phyloP scores from a whole-genome alignment of 1,140 invertebrate genomes.

The Trichonephila clavata region DNA sequence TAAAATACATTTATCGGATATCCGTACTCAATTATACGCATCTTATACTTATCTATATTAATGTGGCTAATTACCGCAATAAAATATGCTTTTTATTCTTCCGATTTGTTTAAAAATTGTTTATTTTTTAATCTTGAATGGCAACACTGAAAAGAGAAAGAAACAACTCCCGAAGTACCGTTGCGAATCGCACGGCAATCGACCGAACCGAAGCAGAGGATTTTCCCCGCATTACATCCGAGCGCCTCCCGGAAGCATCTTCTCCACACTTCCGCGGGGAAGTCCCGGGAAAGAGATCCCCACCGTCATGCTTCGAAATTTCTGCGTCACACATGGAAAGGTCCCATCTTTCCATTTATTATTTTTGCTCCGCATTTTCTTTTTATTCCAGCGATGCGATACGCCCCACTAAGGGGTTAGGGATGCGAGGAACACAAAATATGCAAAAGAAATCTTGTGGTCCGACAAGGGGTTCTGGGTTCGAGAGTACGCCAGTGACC shows the following conservation, averaged over 20 bases:
- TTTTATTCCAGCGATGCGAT: too few relatives aligned
- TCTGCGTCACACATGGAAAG: neutral
- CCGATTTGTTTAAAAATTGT: too few relatives aligned
- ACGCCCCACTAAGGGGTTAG: neutral
- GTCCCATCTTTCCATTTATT: neutral
- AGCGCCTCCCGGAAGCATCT: neutral
- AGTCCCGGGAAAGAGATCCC: neutral
- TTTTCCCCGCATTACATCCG: neutral
- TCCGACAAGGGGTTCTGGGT: neutral
- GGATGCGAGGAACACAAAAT: neutral
- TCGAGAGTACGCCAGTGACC: neutral
- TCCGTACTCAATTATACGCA: too few relatives aligned
- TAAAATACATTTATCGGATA: too few relatives aligned
- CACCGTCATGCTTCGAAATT: neutral
- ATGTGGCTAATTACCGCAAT: neutral
- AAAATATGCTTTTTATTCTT: neutral
- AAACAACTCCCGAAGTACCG: neutral
- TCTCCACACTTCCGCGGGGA: neutral
- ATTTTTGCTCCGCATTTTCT: neutral
- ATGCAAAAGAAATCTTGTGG: neutral
- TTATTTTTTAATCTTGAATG: too few relatives aligned
- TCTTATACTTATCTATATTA: too few relatives aligned
- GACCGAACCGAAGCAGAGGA: neutral
- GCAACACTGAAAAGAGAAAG: neutral
- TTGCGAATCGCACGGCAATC: neutral